phyloP scores from a whole-genome alignment of 2,113 vertebrate species.

The Toxotes jaculatrix region DNA sequence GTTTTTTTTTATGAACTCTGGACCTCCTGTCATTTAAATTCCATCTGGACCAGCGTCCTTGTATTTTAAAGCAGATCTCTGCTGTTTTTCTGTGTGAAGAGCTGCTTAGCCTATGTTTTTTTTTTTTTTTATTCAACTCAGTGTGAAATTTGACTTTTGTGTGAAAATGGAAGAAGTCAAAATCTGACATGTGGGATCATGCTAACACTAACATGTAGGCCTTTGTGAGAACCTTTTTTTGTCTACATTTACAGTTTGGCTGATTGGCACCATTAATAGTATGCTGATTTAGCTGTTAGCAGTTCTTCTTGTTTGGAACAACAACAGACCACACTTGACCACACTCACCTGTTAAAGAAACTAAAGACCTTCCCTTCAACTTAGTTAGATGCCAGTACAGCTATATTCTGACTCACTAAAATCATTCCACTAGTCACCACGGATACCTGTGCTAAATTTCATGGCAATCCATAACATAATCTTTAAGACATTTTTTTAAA shows the following conservation, averaged over 20 bases:
- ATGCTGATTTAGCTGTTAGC: not conserved
- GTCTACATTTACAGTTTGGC: not conserved
- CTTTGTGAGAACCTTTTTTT: not conserved
- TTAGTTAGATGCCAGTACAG: no score
- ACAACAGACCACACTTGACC: no score
- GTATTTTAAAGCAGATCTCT: not conserved
- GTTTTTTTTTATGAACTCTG: not conserved
- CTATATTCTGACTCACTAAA: not conserved
- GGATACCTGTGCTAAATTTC: not conserved
- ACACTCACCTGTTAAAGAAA: not conserved
- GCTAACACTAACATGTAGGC: not conserved
- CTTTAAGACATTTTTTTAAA: no score
- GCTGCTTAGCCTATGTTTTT: no score
- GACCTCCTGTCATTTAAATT: not conserved
- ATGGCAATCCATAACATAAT: not conserved
- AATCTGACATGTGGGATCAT: not conserved
- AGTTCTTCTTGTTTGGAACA: not conserved
- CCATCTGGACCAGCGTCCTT: not conserved
- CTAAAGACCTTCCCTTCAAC: no score
- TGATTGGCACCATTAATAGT: not conserved
- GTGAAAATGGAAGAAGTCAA: not conserved
- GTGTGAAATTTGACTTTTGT: not conserved
- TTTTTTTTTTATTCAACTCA: not conserved
- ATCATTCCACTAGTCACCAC: not conserved
- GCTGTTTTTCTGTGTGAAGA: no score